A percentile compares a stretch with the other conserved stretches of the same genome.
These are phyloP conservation scores for Diplolepis rosae DNA, from an alignment of 2,888 invertebrate genomes.

Conservation along the genomic window DNA sequence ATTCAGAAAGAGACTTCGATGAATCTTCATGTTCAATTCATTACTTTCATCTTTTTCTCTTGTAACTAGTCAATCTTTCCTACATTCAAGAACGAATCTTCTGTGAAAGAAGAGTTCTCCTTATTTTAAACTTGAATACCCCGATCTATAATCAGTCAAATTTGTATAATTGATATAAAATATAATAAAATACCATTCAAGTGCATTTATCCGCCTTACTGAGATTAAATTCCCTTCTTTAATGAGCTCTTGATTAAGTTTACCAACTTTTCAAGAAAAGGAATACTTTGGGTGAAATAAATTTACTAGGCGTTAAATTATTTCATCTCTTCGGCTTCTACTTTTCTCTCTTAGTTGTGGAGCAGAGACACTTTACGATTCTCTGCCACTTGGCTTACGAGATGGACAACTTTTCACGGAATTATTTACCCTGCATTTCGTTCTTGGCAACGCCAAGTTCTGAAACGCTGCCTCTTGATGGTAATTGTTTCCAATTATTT, in stretches of 20 bases:
- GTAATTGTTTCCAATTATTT: not conserved
- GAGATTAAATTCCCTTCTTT: slow-evolving; percentile 16
- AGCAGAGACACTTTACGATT: slow-evolving; percentile 25
- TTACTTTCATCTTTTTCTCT: not conserved
- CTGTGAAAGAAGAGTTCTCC: not conserved
- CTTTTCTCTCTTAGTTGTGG: slow-evolving; percentile 24
- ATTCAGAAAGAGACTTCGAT: not conserved
- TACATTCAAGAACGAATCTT: not conserved
- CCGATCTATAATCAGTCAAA: not conserved
- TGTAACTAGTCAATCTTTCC: not conserved
- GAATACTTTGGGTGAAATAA: slow-evolving; percentile 27
- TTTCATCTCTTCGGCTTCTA: slow-evolving; percentile 25
- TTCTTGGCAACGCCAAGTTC: slow-evolving; percentile 4
- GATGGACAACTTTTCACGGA: slow-evolving; percentile 18
- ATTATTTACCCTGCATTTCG: slow-evolving; percentile 18
- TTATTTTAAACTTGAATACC: not conserved
- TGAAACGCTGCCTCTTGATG: not conserved
- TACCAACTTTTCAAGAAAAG: slow-evolving; percentile 12
- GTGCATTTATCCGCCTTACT: not conserved
- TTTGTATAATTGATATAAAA: not conserved
- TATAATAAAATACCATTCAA: not conserved
- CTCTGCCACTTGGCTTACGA: slow-evolving; percentile 17
- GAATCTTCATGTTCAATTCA: not conserved
- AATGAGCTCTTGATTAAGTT: slow-evolving; percentile 28
- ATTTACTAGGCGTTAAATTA: slow-evolving; percentile 20